These are phyloP conservation scores for Tribolium castaneum DNA, from an alignment of 1,140 invertebrate genomes.

Conservation along the genomic window DNA sequence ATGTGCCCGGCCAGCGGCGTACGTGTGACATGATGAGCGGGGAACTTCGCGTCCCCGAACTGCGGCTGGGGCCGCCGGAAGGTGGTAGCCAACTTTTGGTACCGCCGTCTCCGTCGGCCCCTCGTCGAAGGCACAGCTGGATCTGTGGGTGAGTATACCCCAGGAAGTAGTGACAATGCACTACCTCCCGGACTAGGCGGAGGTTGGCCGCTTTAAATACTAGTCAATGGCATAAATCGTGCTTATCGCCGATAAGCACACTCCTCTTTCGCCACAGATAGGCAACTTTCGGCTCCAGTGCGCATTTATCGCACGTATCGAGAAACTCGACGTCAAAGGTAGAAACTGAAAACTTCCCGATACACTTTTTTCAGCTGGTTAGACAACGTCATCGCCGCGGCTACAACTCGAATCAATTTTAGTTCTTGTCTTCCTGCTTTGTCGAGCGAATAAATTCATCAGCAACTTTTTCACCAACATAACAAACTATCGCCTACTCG, in stretches of 20 bases:
- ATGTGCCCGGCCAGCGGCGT: constrained; percentile 45
- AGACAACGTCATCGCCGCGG: not conserved
- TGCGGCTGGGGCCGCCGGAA: constrained; percentile 62
- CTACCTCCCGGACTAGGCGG: not conserved
- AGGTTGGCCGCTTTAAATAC: not conserved
- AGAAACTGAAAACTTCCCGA: not conserved
- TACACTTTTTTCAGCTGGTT: not conserved
- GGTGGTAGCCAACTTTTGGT: constrained; percentile 61
- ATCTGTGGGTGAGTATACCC: constrained; percentile 62
- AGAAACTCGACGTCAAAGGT: not conserved
- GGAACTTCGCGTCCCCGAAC: constrained; percentile 63
- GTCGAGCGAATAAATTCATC: constrained; percentile 25
- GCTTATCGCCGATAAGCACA: not conserved
- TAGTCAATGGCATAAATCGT: not conserved
- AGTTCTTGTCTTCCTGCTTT: not conserved
- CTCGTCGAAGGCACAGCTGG: constrained; percentile 63
- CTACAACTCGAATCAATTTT: not conserved
- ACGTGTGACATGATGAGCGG: constrained; percentile 54
- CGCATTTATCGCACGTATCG: not conserved
- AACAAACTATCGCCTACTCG: not conserved
- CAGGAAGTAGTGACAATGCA: too few relatives aligned
- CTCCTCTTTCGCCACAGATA: not conserved
- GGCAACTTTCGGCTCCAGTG: not conserved
- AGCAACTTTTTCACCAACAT: constrained; percentile 4
- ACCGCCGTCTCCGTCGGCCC: constrained; percentile 56